Percentiles rank a stretch among this genome's conserved stretches.
phyloP scores from a whole-genome alignment of 1,140 invertebrate genomes.

The Sarcophaga bullata region DNA sequence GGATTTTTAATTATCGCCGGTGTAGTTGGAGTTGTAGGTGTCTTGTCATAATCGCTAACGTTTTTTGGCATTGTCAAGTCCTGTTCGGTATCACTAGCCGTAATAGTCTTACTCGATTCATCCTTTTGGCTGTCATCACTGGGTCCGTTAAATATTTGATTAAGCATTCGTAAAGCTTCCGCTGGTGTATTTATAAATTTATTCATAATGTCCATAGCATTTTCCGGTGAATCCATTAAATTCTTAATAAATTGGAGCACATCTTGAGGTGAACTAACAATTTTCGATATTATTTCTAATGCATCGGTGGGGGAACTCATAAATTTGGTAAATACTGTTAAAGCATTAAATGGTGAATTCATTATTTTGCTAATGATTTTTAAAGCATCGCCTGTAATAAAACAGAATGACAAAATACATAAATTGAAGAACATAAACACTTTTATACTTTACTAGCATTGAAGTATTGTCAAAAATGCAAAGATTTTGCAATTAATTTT shows the following conservation, averaged over 20 bases:
- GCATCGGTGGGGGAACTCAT: slow-evolving; percentile 65
- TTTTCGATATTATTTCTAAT: slow-evolving; percentile 64
- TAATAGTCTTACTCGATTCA: not conserved
- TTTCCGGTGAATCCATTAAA: slow-evolving; percentile 62
- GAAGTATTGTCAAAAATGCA: too few species aligned
- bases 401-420: not conserved
- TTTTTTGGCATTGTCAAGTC: not conserved
- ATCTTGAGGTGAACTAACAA: slow-evolving; percentile 63
- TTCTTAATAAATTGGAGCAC: slow-evolving; percentile 64
- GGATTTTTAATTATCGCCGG: not conserved
- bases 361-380: slow-evolving; percentile 65
- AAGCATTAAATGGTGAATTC: slow-evolving; percentile 64
- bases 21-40: not conserved
- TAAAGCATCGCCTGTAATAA: slow-evolving; percentile 57
- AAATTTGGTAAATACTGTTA: slow-evolving; percentile 65
- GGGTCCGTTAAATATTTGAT: slow-evolving; percentile 60
- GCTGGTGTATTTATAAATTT: slow-evolving; percentile 65
- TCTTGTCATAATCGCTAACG: not conserved
- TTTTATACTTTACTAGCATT: too few species aligned
- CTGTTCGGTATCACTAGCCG: not conserved
- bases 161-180: slow-evolving; percentile 61
- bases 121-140: slow-evolving; percentile 23
- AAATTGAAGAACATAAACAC: not conserved
- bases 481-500: too few species aligned
- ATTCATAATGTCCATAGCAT: slow-evolving; percentile 64